These are phyloP conservation scores for Pangasius mekongensis DNA, from an alignment of 2,797 vertebrate genomes.

Conservation along the genomic window DNA sequence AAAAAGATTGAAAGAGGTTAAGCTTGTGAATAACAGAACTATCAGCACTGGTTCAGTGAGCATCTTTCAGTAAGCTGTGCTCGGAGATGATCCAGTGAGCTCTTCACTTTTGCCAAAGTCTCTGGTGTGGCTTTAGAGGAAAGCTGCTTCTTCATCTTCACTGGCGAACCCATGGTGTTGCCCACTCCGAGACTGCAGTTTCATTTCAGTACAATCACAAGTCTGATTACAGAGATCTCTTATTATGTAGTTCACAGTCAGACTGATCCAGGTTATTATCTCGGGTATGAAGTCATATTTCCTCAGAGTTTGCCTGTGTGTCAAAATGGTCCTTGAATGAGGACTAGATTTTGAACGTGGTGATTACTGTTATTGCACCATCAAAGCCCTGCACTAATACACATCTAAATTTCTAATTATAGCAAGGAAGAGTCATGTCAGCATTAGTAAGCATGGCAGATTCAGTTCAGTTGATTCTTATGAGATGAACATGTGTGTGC, in stretches of 20 bases:
- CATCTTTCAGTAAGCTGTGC: slow-evolving; percentile 16
- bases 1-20: not conserved
- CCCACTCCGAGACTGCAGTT: slow-evolving; percentile 12
- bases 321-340: slow-evolving; percentile 1
- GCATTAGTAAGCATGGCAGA: not conserved
- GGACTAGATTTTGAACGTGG: not conserved
- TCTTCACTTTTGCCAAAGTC: slow-evolving; percentile 23
- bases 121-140: slow-evolving; percentile 40
- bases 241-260: slow-evolving; percentile 10
- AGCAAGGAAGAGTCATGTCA: not conserved
- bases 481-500: not conserved
- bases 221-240: slow-evolving; percentile 18
- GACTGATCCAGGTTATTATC: slow-evolving; percentile 24
- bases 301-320: not conserved
- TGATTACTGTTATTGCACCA: not conserved
- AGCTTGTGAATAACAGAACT: not conserved
- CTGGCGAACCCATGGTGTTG: slow-evolving; percentile 25
- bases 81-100: slow-evolving; percentile 20
- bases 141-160: slow-evolving; percentile 44
- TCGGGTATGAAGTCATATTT: not conserved
- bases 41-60: slow-evolving; percentile 26
- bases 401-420: slow-evolving; percentile 6
- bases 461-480: not conserved
- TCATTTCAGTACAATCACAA: not conserved
- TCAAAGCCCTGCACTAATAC: not conserved